phyloP scores from a whole-genome alignment of 1,140 invertebrate genomes.

The Aphaenogaster floridana region DNA sequence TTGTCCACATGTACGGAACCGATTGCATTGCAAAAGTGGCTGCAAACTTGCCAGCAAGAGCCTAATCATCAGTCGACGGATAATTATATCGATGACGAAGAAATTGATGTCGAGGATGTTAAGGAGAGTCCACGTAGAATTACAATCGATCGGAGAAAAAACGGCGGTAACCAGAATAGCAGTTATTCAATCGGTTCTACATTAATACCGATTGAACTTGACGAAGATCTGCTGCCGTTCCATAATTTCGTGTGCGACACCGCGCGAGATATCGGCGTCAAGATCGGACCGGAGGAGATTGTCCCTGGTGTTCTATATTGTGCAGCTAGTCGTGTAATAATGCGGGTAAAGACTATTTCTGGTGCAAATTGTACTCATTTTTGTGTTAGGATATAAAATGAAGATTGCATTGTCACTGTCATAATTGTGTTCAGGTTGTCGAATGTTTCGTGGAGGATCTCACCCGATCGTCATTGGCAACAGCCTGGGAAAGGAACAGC shows the following conservation, averaged over 20 bases:
- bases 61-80: constrained; percentile 16
- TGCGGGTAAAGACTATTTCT: constrained; percentile 72
- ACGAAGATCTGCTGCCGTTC: constrained; percentile 72
- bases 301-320: constrained; percentile 78
- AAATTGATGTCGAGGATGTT: constrained; percentile 23
- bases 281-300: constrained; percentile 81
- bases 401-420: neutral
- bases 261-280: constrained; percentile 79
- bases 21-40: constrained; percentile 74
- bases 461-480: constrained; percentile 79
- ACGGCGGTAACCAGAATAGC: neutral
- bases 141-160: constrained; percentile 22
- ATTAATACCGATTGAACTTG: constrained; percentile 75
- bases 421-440: constrained; percentile 73
- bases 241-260: constrained; percentile 80
- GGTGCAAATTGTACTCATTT: neutral
- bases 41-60: constrained; percentile 55
- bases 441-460: constrained; percentile 83
- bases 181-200: constrained; percentile 1
- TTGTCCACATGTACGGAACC: constrained; percentile 70
- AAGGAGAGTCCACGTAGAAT: neutral
- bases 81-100: constrained; percentile 72
- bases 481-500: constrained; percentile 79
- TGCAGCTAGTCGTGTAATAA: constrained; percentile 79
- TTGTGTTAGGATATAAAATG: neutral